phyloP scores from a whole-genome alignment of 2,888 invertebrate species.

The Acrobasis repandana region DNA sequence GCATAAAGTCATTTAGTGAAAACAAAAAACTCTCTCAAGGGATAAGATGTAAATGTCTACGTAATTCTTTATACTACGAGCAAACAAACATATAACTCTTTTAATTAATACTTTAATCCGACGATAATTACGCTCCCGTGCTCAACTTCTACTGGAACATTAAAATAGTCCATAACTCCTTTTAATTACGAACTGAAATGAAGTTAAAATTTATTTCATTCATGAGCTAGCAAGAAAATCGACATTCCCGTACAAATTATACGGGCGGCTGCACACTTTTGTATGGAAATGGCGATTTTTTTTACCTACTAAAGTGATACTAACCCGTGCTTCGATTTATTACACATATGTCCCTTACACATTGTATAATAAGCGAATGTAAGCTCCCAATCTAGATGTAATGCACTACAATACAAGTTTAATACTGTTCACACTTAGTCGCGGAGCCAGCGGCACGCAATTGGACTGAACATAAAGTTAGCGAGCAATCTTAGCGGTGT shows the following conservation, averaged over 20 bases:
- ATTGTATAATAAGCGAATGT: too few species aligned
- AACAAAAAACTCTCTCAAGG: too few species aligned
- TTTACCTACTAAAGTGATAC: too few species aligned
- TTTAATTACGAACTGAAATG: background rate
- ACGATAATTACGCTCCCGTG: background rate
- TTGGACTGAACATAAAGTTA: constrained; percentile 46
- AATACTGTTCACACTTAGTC: constrained; percentile 34
- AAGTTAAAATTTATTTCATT: background rate
- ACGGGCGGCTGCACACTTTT: too few species aligned
- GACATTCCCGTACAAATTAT: too few species aligned
- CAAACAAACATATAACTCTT: background rate
- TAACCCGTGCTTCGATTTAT: too few species aligned
- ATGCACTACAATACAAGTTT: constrained; percentile 21
- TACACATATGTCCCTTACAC: too few species aligned
- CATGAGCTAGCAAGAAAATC: too few species aligned
- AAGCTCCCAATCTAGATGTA: constrained; percentile 1
- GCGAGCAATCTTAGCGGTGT: constrained; percentile 25
- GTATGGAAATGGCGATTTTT: too few species aligned
- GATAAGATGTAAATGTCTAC: too few species aligned
- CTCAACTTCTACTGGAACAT: background rate
- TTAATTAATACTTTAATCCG: constrained; percentile 11
- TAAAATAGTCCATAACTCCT: background rate
- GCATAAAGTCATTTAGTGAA: too few species aligned
- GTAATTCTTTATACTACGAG: too few species aligned
- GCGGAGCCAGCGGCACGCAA: constrained; percentile 36